A percentile compares a stretch with the other conserved stretches of the same genome.
Evolutionary conservation across 2,888 invertebrate species (phyloP).

Genomic region (Synergus itoensis): DNA sequence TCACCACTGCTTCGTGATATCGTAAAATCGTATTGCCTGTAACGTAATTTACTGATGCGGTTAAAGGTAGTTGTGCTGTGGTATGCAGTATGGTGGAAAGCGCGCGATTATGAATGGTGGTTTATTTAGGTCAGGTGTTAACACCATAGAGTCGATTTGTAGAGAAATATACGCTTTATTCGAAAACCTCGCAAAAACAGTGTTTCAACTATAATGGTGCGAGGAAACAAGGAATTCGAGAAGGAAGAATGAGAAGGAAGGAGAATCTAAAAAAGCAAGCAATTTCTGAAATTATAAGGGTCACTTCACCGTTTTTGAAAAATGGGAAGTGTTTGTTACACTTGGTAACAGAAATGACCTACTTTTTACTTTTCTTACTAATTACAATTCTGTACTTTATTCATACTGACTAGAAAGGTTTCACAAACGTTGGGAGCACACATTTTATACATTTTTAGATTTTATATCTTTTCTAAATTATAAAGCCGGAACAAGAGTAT

Average conservation of each 20-base stretch:
- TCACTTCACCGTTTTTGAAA: background rate
- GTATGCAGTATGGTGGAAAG: background rate
- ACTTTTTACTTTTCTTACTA: background rate
- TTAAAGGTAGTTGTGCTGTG: constrained; percentile 13
- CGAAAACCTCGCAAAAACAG: too few species aligned
- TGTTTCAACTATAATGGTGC: too few species aligned
- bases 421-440: background rate
- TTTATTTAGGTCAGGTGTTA: constrained; percentile 66
- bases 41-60: constrained; percentile 5
- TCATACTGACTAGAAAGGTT: background rate
- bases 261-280: background rate
- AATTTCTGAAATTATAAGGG: background rate
- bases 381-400: background rate
- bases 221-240: too few species aligned
- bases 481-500: background rate
- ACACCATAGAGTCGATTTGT: constrained; percentile 54
- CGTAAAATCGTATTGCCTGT: constrained; percentile 22
- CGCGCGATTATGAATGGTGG: constrained; percentile 59
- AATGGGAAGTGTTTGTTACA: background rate
- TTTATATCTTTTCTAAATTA: background rate
- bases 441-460: background rate
- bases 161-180: background rate
- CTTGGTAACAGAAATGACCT: background rate
- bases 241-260: background rate
- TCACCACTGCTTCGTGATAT: constrained; percentile 23